A percentile compares a stretch with the other conserved stretches of the same genome.
Evolutionary conservation across 1,140 invertebrate genomes (phyloP).

Genomic region (Meloidogyne floridensis): DNA sequence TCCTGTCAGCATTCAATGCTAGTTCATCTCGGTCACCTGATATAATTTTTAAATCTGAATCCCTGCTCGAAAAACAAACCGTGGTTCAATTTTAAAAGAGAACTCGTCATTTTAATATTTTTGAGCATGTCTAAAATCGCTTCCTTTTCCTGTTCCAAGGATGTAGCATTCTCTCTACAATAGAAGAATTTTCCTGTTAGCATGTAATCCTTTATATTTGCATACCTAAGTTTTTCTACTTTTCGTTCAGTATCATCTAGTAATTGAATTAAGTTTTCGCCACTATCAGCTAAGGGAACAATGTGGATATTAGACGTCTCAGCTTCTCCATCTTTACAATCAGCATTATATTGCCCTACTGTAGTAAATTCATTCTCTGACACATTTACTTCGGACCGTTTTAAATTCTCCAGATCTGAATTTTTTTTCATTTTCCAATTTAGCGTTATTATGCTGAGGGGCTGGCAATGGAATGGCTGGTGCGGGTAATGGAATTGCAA

Average conservation of each 20-base stretch:
- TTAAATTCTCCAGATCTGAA: neutral
- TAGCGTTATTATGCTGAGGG: neutral
- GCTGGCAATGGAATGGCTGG: constrained; percentile 27
- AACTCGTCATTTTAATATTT: constrained; percentile 12
- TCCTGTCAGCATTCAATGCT: constrained; percentile 5
- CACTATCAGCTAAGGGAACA: neutral
- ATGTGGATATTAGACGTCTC: neutral
- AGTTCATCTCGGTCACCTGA: constrained; percentile 23
- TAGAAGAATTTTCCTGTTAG: neutral
- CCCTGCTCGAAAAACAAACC: neutral
- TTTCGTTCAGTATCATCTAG: constrained; percentile 17
- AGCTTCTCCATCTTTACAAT: neutral
- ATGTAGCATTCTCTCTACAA: constrained; percentile 14
- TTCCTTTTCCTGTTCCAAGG: constrained; percentile 28
- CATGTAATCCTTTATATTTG: neutral
- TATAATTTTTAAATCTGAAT: neutral
- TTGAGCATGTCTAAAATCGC: constrained; percentile 12
- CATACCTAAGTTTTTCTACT: constrained; percentile 12
- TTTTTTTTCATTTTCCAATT: neutral
- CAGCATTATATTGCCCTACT: neutral
- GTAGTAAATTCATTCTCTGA: neutral
- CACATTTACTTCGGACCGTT: neutral
- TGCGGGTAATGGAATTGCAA: constrained; percentile 22
- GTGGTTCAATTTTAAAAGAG: neutral
- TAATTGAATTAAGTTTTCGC: neutral